Evolutionary conservation across 2,797 vertebrate genomes (phyloP).

Genomic region (Carcharodon carcharias): DNA sequence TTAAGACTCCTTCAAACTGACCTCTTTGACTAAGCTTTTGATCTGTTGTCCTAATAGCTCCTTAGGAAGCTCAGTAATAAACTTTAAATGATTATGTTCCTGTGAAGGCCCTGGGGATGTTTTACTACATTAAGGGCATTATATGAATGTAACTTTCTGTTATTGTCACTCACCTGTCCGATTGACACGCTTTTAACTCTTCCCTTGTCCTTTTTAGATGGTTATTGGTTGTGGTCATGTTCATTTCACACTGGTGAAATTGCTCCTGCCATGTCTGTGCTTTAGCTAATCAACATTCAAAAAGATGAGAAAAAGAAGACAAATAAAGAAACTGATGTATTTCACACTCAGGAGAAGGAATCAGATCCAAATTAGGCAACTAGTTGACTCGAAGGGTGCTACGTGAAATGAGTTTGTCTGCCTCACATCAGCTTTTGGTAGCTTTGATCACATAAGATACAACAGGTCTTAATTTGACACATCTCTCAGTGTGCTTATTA

Average conservation of each 20-base stretch:
- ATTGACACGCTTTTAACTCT: not conserved
- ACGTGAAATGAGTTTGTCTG: not conserved
- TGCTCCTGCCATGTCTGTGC: not conserved
- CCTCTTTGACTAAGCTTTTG: not conserved
- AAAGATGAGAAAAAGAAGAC: not conserved
- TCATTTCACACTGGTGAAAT: not conserved
- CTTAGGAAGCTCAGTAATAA: not conserved
- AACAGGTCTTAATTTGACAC: not conserved
- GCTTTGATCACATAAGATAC: not conserved
- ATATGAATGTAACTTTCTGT: not conserved
- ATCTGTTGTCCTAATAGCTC: not conserved
- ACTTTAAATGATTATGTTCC: not conserved
- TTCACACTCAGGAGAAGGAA: too few relatives aligned
- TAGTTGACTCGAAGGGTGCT: not conserved
- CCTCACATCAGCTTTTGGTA: not conserved
- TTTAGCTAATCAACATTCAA: not conserved
- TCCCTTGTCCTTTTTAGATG: not conserved
- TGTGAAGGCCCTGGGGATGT: not conserved
- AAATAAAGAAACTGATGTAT: not conserved
- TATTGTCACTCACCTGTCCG: not conserved
- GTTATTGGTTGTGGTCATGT: too few relatives aligned
- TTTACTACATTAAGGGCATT: not conserved
- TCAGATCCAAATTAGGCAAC: not conserved
- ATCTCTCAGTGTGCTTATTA: not conserved
- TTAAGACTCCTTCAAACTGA: not conserved